These are phyloP conservation scores for Galaxea fascicularis DNA, from an alignment of 92 coral and sea anemone species.

Conservation along the genomic window DNA sequence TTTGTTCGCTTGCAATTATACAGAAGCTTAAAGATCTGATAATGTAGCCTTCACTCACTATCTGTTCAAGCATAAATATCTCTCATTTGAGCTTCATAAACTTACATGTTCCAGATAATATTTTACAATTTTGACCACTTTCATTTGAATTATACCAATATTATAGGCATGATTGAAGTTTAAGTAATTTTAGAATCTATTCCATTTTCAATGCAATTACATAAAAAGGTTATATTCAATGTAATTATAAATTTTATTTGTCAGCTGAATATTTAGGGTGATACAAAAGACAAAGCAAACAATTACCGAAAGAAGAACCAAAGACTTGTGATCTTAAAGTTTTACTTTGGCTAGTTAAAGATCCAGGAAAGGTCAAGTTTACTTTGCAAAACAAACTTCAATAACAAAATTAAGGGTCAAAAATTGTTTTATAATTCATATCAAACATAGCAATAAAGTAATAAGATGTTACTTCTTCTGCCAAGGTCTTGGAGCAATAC, in stretches of 20 bases:
- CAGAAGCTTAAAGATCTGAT: not conserved
- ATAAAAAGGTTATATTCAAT: slow-evolving; percentile 1
- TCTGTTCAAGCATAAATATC: slow-evolving; percentile 2
- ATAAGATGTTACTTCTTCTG: no score
- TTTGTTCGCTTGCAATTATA: not conserved
- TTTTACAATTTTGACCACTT: slow-evolving; percentile 1
- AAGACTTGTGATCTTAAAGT: slow-evolving; percentile 2
- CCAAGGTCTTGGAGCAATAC: no score
- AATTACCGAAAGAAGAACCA: not conserved
- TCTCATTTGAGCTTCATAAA: not conserved
- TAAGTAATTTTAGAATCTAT: not conserved
- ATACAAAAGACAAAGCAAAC: slow-evolving; percentile 2
- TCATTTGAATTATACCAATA: not conserved
- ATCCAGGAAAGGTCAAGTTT: slow-evolving; percentile 3
- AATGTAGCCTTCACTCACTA: not conserved
- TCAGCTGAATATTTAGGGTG: not conserved
- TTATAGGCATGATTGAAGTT: not conserved
- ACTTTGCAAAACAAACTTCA: not conserved
- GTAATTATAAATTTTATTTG: not conserved
- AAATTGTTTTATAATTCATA: not conserved
- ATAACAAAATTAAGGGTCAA: slow-evolving; percentile 1
- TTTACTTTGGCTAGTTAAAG: not conserved
- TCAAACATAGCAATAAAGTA: slow-evolving; percentile 1
- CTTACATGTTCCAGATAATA: slow-evolving; percentile 2
- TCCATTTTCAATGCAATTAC: not conserved